Percentiles rank a stretch among this genome's conserved stretches.
Evolutionary conservation across 2,888 invertebrate genomes (phyloP).

Genomic region (Baccha elongata): DNA sequence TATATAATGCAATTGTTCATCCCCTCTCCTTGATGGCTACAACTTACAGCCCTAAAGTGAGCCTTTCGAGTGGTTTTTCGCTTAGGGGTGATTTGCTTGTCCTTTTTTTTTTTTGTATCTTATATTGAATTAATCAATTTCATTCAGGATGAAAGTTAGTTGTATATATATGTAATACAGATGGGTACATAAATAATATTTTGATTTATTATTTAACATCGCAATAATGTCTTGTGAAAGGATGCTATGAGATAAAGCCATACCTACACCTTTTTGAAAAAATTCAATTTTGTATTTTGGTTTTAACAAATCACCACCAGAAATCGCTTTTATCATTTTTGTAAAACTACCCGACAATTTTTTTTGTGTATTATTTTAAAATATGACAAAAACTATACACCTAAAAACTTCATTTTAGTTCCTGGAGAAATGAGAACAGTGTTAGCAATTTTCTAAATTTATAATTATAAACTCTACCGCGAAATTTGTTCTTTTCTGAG

Average conservation of each 20-base stretch:
- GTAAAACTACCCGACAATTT: no score
- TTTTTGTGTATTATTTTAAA: no score
- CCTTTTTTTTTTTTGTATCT: conserved; percentile 39
- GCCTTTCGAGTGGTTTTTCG: conserved; percentile 65
- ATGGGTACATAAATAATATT: conserved; percentile 23
- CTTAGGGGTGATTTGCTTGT: conserved; percentile 68
- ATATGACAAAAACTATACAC: no score
- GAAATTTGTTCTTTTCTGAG: no score
- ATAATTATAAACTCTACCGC: no score
- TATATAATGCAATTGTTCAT: conserved; percentile 72
- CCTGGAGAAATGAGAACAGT: no score
- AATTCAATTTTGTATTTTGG: no score
- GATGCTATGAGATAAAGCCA: neutral
- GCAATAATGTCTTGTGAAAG: neutral
- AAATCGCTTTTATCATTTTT: no score
- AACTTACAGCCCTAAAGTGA: conserved; percentile 63
- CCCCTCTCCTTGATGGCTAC: conserved; percentile 58
- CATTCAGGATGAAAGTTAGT: conserved; percentile 40
- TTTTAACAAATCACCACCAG: no score
- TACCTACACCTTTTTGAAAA: no score
- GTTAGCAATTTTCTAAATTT: no score
- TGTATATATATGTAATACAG: conserved; percentile 26
- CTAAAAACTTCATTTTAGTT: no score
- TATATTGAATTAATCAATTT: conserved; percentile 54
- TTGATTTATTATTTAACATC: conserved; percentile 6